Evolutionary conservation across 2,797 vertebrate species (phyloP).

Genomic region (Pangasius djambal): DNA sequence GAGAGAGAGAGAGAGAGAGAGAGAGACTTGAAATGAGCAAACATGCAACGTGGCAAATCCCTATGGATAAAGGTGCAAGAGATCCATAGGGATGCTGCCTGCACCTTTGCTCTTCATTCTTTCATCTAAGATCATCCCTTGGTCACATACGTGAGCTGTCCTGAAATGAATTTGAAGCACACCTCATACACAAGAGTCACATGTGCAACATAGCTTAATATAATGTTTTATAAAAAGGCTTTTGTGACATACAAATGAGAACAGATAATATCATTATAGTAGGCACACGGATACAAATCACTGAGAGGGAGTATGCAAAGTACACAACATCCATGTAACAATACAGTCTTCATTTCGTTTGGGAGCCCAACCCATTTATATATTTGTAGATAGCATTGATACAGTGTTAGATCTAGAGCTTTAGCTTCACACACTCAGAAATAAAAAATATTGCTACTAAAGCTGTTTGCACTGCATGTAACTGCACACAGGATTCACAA

Average conservation of each 20-base stretch:
- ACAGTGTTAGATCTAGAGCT: constrained; percentile 89
- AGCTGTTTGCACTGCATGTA: constrained; percentile 69
- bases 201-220: constrained; percentile 56
- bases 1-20: too few relatives aligned
- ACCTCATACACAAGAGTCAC: not conserved
- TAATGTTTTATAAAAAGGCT: constrained; percentile 70
- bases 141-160: not conserved
- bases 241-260: constrained; percentile 77
- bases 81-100: constrained; percentile 28
- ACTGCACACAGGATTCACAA: constrained; percentile 54
- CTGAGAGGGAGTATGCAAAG: constrained; percentile 61
- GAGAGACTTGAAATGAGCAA: not conserved
- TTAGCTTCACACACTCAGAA: constrained; percentile 75
- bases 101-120: not conserved
- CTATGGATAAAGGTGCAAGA: constrained; percentile 46
- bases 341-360: constrained; percentile 84
- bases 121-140: not conserved
- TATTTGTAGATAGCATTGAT: constrained; percentile 88
- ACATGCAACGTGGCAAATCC: constrained; percentile 18
- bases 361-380: constrained; percentile 75
- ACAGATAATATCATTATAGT: constrained; percentile 78
- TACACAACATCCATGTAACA: constrained; percentile 69
- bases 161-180: not conserved
- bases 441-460: constrained; percentile 59
- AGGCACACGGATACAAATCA: constrained; percentile 78